Percentiles rank a stretch among this genome's conserved stretches.
phyloP scores from a whole-genome alignment of 1,140 invertebrate genomes.

The Drosophila watanabei region DNA sequence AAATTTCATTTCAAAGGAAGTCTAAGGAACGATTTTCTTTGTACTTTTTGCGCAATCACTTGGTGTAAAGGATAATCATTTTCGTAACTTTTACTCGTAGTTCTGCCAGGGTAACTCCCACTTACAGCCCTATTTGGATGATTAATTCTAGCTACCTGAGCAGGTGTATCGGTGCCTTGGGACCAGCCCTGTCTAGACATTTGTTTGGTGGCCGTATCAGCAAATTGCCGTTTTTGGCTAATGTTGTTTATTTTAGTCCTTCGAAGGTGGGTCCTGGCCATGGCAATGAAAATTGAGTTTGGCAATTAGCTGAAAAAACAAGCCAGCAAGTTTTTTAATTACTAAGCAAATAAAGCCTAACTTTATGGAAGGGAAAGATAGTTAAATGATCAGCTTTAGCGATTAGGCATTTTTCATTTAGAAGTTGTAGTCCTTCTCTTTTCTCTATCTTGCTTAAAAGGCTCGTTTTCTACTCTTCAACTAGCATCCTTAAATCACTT shows the following conservation, averaged over 20 bases:
- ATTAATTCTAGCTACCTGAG: constrained; percentile 50
- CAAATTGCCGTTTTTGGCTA: constrained; percentile 50
- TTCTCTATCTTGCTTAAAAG: background rate
- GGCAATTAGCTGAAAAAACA: constrained; percentile 37
- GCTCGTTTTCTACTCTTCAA: background rate
- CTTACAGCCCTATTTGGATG: constrained; percentile 20
- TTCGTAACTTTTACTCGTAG: constrained; percentile 19
- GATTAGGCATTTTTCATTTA: background rate
- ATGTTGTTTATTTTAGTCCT: constrained; percentile 46
- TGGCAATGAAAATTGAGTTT: constrained; percentile 43
- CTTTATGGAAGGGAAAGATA: background rate
- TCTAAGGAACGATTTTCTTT: constrained; percentile 4
- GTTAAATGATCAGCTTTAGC: background rate
- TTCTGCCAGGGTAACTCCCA: constrained; percentile 16
- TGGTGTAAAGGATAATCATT: constrained; percentile 28
- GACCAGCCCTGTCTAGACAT: constrained; percentile 51
- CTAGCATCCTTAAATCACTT: constrained; percentile 15
- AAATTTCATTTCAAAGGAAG: constrained; percentile 19
- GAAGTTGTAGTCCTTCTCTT: background rate
- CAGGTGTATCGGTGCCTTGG: constrained; percentile 31
- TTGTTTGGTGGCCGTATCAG: constrained; percentile 49
- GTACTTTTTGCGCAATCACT: constrained; percentile 51
- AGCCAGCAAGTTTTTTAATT: constrained; percentile 36
- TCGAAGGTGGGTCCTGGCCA: constrained; percentile 30
- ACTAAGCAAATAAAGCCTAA: constrained; percentile 20